Percentiles rank a stretch among this genome's conserved stretches.
These are phyloP conservation scores for Centropus unirufus DNA, from an alignment of 2,113 vertebrate species.

Conservation along the genomic window DNA sequence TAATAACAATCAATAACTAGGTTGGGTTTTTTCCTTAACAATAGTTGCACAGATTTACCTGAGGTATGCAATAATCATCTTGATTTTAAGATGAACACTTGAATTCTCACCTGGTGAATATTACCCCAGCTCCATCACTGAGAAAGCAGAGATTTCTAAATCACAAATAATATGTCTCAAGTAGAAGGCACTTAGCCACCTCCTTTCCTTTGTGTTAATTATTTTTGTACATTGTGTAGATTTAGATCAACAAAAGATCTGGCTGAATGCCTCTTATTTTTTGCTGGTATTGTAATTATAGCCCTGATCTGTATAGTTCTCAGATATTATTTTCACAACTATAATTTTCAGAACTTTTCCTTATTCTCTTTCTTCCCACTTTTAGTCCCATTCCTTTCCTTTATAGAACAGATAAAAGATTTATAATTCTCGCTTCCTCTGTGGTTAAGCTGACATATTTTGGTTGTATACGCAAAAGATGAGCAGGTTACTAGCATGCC, in stretches of 20 bases:
- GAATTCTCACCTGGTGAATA: constrained; percentile 36
- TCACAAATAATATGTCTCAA: constrained; percentile 15
- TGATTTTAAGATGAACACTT: background rate
- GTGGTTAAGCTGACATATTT: background rate
- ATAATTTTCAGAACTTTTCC: background rate
- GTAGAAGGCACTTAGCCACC: constrained; percentile 29
- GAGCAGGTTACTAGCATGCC: background rate
- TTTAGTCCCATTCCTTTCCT: background rate
- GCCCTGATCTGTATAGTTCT: background rate
- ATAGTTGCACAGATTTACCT: background rate
- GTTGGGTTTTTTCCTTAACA: background rate
- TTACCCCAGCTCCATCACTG: background rate
- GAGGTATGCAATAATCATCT: background rate
- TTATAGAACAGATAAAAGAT: background rate
- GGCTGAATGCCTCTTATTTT: constrained; percentile 24
- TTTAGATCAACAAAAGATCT: constrained; percentile 37
- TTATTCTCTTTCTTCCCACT: background rate
- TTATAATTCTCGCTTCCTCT: background rate
- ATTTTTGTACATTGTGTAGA: constrained; percentile 39
- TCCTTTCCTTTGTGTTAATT: constrained; percentile 31
- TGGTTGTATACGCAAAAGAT: background rate
- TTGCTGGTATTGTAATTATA: constrained; percentile 43
- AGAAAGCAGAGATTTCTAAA: constrained; percentile 13
- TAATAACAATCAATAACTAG: background rate
- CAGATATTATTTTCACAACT: background rate